Base-by-base conservation (phyloP, 2,888 invertebrate species). In the Microctonus brassicae region DNA sequence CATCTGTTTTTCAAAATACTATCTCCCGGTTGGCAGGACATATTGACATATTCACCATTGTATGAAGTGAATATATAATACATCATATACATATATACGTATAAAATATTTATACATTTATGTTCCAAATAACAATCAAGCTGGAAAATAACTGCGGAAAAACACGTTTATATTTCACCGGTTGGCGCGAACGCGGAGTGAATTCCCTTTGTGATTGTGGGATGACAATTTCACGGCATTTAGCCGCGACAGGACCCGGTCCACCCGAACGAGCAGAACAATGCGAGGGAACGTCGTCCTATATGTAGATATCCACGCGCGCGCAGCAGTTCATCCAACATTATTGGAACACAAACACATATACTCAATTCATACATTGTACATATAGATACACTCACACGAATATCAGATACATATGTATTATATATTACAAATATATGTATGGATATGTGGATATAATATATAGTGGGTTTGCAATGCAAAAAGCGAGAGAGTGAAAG, bases 221-320 rank as follows among this genome's bases (percentile, higher is more conserved):
- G 80, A 86, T 83, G 86, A 86, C 86, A 86, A 86, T 86, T 86
- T 87, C 83, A 85, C 83, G 84, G 85, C 83, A 83, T 86, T 85
- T 86, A 86, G 82, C 73, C 80, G 83, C 82, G 82, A 79, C 78
- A 81, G 79, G 79, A 76, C 80, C 69, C 78, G 80, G 80, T 77
- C 78, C 79, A 79, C 73, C 76, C 76, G 77, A 79, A 80, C 79
- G 79, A 79, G 79, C 80, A 78, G 78, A 81, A 82, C 82, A 82
- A 82, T 81, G 79, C 78, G 78, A 55, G 55, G 65, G 53, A 42
- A 72, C 61, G 13, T 29, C 29, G 26, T 24, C 33, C 13, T 42
- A 17, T 42, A 5, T 13, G 5, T 42, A n/a, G 13, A n/a, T n/a
- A 13, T 42, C 13, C 4, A 42, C n/a, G 6, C n/a, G n/a, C n/a